Evolutionary conservation across 1,140 invertebrate species (phyloP), one percentile per base, ranked within the genome.

Genomic region (Neelides sp.): DNA sequence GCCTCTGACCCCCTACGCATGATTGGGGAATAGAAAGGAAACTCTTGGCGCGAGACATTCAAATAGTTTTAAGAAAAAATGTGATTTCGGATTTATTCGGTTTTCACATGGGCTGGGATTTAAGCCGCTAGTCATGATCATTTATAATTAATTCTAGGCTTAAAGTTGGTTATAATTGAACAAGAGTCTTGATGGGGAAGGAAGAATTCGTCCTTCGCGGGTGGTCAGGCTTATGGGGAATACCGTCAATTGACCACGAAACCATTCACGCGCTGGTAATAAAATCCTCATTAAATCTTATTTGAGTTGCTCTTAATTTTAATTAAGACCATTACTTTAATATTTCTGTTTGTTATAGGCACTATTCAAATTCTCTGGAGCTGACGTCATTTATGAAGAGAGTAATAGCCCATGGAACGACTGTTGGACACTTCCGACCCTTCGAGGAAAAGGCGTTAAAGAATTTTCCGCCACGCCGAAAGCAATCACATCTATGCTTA

Each of bases 221-320:
- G n/a, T n/a, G n/a, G n/a, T n/a, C n/a, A n/a, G n/a, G n/a, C n/a
- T n/a, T n/a, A n/a, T 87, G 82, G 82, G 83, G 82, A 20, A 67
- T 89, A 24, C 83, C 86, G 2, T 84, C 85, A 26, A 71, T 88
- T 54, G 83, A 89, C 72, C 70, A 77, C 49, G 73, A 80, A 65
- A 87, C 81, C 69, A 71, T 89, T 41, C 77, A 84, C 69, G 73
- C 79, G 61, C 67, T 88, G 75, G 84, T 87, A 75, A 70, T 71
- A 36, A 45, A 22, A 24, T 37, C 8, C 3, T 42, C 13, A 12
- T 37, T 20, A 42, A 35, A 50, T 51, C 30, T 48, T 55, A 36
- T 42, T 15, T 44, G 19, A 8, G 22, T 45, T 28, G 17, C 17
- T 22, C 28, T 45, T 46, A 41, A 20, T 19, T 30, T 17, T 4